Base-by-base conservation (phyloP, 2,888 invertebrate genomes). In the Ectemnius continuus region DNA sequence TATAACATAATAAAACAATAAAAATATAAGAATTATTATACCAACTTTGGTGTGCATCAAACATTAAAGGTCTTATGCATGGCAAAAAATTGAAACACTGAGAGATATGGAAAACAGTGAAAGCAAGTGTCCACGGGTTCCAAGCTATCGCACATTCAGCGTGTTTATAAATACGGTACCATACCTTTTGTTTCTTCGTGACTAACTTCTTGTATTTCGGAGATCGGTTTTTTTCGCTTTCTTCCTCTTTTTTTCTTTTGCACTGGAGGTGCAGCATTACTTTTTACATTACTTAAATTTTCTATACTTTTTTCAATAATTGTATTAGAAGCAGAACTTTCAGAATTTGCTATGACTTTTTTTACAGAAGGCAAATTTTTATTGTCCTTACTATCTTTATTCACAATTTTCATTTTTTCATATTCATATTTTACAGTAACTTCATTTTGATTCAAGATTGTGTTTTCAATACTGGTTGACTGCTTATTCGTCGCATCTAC, bases 131-230 rank as follows among this genome's bases (percentile, higher is more conserved):
- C 36, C 36, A 36, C 11, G 11, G 8, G 6, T 36, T 36, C 16
- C 52, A 64, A 48, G 11, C 11, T 13, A 61, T 36, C 16, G 45
- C 16, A 13, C 52, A 52, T 52, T 52, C 16, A 63, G 18, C 18
- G 58, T 58, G 26, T 61, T 61, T 61, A n/a, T n/a, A 45, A 18
- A 8, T 65, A 16, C n/a, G 5, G 52, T 16, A 52, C 65, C 73
- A 56, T 82, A 84, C 83, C 84, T 83, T 84, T 76, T 16, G 61
- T 76, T 26, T 72, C 70, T 69, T 76, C 81, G 61, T 71, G 71
- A n/a, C 4, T 45, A 69, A 11, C 20, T 64, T 73, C 69, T 72
- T 70, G 69, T 47, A 36, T 20, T 47, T 26, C 68, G 26, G 26
- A 5, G 0, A 68, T 64, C 63, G 45, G 28, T 71, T 70, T 76